These are phyloP conservation scores for Macrochelys suwanniensis DNA, from an alignment of 2,797 vertebrate genomes.

Conservation along the genomic window DNA sequence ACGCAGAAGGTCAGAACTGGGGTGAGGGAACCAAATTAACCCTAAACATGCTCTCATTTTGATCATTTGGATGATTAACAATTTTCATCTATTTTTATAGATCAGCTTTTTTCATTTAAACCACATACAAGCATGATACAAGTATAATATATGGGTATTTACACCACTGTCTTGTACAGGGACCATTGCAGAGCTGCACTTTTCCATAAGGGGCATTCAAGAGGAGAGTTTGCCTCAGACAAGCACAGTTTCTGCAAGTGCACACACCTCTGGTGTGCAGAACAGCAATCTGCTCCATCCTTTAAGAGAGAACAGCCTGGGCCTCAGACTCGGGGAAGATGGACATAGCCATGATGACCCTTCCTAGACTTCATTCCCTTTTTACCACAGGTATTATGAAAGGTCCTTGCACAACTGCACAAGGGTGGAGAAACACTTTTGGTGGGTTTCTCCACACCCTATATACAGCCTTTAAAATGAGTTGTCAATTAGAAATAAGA, in stretches of 20 bases:
- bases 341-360: neutral
- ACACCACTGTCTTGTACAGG: neutral
- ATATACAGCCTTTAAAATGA: constrained; percentile 9
- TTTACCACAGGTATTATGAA: neutral
- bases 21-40: neutral
- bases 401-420: neutral
- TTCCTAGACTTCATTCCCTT: neutral
- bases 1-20: neutral
- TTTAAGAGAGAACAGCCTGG: neutral
- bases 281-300: neutral
- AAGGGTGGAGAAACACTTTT: neutral
- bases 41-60: neutral
- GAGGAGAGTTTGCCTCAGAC: neutral
- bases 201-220: neutral
- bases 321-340: neutral
- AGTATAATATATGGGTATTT: neutral
- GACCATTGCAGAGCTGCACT: neutral
- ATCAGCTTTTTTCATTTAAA: neutral
- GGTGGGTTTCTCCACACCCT: neutral
- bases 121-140: neutral
- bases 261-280: neutral
- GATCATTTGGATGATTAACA: neutral
- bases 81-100: neutral
- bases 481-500: constrained; percentile 64
- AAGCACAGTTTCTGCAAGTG: neutral